Percentiles rank a stretch among this genome's conserved stretches.
phyloP scores from a whole-genome alignment of 30 jellyfish, hydroid and myxozoan species.

The Chrysaora quinquecirrha region DNA sequence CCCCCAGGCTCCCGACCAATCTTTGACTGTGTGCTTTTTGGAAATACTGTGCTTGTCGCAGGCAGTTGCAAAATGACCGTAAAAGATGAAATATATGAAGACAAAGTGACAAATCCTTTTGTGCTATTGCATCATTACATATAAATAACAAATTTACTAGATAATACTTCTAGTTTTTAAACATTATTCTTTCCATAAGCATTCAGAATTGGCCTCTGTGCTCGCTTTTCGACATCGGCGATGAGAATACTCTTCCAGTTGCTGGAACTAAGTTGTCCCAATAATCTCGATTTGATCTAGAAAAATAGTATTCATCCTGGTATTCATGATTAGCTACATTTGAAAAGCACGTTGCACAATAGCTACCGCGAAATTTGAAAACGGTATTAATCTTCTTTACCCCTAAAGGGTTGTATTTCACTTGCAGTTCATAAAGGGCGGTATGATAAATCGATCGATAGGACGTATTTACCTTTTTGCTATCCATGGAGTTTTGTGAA shows the following conservation, averaged over 20 bases:
- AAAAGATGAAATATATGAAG: background rate
- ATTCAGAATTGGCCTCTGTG: too few relatives aligned
- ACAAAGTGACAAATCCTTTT: background rate
- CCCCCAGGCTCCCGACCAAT: too few relatives aligned
- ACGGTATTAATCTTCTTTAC: too few relatives aligned
- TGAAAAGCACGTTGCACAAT: too few relatives aligned
- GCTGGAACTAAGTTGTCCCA: conserved; percentile 28
- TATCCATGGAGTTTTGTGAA: background rate
- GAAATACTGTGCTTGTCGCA: too few relatives aligned
- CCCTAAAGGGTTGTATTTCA: too few relatives aligned
- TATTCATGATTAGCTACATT: background rate
- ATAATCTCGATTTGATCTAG: conserved; percentile 10
- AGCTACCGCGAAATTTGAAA: too few relatives aligned
- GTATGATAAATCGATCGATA: too few relatives aligned
- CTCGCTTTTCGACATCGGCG: conserved; percentile 9
- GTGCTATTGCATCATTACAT: background rate
- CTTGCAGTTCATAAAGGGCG: too few relatives aligned
- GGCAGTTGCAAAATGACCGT: background rate
- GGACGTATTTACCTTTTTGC: background rate
- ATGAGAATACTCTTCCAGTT: conserved; percentile 12
- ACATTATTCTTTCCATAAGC: background rate
- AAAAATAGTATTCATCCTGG: background rate
- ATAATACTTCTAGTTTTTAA: too few relatives aligned
- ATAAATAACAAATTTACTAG: background rate
- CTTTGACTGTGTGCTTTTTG: too few relatives aligned